Conservation (phyloP, 30 jellyfish, hydroid and myxozoan genomes). For the Aurelia sp. region DNA sequence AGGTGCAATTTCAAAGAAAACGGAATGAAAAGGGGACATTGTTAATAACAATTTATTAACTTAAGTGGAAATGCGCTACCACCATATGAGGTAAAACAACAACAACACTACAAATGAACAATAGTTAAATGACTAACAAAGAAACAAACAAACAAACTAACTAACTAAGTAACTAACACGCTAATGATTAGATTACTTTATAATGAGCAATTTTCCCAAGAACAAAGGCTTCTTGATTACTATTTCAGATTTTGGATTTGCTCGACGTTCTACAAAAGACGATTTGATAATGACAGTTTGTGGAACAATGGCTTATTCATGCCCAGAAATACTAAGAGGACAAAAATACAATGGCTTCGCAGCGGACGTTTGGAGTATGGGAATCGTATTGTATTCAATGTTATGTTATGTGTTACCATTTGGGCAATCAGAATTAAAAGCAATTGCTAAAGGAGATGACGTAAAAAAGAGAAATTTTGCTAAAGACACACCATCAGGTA, state of each 20-base stretch:
- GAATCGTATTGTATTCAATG: constrained; percentile 66
- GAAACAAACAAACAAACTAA: no score
- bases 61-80: no score
- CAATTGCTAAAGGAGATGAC: constrained; percentile 26
- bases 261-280: constrained; percentile 39
- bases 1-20: no score
- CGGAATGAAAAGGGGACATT: no score
- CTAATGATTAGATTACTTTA: no score
- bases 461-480: constrained; percentile 37
- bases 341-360: constrained; percentile 66
- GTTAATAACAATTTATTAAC: no score
- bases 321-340: constrained; percentile 68
- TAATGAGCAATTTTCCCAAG: no score
- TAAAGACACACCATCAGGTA: constrained; percentile 56
- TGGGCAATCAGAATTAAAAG: constrained; percentile 35
- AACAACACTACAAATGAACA: no score
- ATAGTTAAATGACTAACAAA: no score
- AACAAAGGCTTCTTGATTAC: neutral
- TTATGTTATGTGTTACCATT: constrained; percentile 52
- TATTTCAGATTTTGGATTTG: constrained; percentile 76
- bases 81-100: no score
- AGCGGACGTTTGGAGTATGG: constrained; percentile 84
- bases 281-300: constrained; percentile 45
- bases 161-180: no score
- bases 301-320: constrained; percentile 76